phyloP scores from a whole-genome alignment of 1,140 invertebrate genomes.

The Drosophila sucinea region DNA sequence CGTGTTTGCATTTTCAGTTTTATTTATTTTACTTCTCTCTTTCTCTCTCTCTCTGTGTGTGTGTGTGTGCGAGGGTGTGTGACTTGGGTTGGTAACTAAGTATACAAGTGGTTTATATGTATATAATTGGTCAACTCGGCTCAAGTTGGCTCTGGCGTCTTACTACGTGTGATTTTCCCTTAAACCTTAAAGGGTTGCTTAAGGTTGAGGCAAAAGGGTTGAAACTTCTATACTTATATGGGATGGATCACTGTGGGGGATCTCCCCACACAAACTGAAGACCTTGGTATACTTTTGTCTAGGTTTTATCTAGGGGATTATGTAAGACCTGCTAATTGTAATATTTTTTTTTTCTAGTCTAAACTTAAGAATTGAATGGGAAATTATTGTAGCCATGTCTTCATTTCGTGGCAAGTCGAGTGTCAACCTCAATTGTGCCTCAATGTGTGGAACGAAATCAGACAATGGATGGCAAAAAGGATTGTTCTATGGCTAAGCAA shows the following conservation, averaged over 20 bases:
- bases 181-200: too few relatives aligned
- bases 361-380: too few relatives aligned
- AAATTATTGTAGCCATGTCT: too few relatives aligned
- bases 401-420: not conserved
- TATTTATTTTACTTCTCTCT: constrained; percentile 39
- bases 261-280: too few relatives aligned
- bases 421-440: constrained; percentile 5
- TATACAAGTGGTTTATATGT: constrained; percentile 7
- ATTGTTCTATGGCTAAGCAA: constrained; percentile 59
- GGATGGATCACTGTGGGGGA: too few relatives aligned
- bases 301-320: too few relatives aligned
- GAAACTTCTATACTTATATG: too few relatives aligned
- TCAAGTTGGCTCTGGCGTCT: not conserved
- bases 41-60: constrained; percentile 12
- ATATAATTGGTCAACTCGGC: constrained; percentile 9
- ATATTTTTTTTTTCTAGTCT: too few relatives aligned
- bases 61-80: constrained; percentile 17
- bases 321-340: too few relatives aligned
- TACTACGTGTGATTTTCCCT: not conserved
- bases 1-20: constrained; percentile 76
- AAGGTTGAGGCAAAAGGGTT: too few relatives aligned
- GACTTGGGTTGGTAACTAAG: constrained; percentile 10
- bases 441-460: not conserved
- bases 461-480: constrained; percentile 5
- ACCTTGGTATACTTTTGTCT: too few relatives aligned